Percentiles rank a stretch among this genome's conserved stretches.
These are phyloP conservation scores for Epicauta chinensis DNA, from an alignment of 1,140 invertebrate species.

Conservation along the genomic window DNA sequence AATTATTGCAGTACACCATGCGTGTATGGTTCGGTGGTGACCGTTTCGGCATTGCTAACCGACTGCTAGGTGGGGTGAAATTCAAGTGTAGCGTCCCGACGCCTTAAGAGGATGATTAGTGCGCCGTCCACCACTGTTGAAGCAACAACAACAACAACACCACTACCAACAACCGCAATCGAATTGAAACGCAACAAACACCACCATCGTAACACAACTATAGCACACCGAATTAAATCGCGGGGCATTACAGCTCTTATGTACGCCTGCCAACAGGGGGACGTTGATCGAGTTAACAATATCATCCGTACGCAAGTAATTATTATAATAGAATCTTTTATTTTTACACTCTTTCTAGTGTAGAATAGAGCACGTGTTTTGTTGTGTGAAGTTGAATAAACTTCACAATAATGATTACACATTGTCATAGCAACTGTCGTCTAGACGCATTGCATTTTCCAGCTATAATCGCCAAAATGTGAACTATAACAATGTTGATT, in stretches of 20 bases:
- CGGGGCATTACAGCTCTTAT: slow-evolving; percentile 59
- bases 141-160: neutral
- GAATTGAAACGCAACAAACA: slow-evolving; percentile 6
- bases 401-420: slow-evolving; percentile 21
- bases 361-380: neutral
- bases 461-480: neutral
- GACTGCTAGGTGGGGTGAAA: slow-evolving; percentile 5
- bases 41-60: neutral
- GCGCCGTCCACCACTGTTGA: slow-evolving; percentile 4
- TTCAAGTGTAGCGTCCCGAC: slow-evolving; percentile 5
- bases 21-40: slow-evolving; percentile 11
- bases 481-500: neutral
- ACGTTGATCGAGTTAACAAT: slow-evolving; percentile 47
- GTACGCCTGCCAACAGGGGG: slow-evolving; percentile 81
- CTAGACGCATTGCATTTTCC: neutral
- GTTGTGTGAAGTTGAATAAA: neutral
- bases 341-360: too few relatives aligned
- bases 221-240: neutral
- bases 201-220: slow-evolving; percentile 2
- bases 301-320: slow-evolving; percentile 34
- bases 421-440: slow-evolving; percentile 33
- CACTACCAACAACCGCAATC: neutral
- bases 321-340: too few relatives aligned
- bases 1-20: neutral
- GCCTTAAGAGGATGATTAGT: slow-evolving; percentile 14